Base-by-base conservation (phyloP, 2,113 vertebrate species). In the Indri indri region DNA sequence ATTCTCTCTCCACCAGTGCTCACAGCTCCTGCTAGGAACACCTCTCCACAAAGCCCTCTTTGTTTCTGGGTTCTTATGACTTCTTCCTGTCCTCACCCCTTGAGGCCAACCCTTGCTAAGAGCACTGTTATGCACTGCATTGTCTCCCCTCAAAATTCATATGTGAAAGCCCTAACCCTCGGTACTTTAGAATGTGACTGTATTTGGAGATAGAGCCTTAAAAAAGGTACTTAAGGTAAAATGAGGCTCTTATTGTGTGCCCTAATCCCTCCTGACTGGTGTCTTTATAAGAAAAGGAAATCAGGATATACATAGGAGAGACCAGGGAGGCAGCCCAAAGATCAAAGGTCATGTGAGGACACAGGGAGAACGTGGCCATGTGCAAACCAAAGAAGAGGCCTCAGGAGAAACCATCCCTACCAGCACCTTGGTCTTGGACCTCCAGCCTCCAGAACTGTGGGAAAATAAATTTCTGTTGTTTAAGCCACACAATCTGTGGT, bases 341-440 rank as follows among this genome's bases (percentile, higher is more conserved):
- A 80, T 0, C 13, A 34, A 57, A 85, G 8, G 0, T 8, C 22
- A 23, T 12, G 27, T 11, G 17, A 2, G 3, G 25, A 4, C 30
- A n/a, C 11, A 23, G 25, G 47, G 0, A 30, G 42, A 65, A 77
- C 3, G 0, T 22, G 12, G n/a, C 1, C 12, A 45, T 40, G 40
- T 42, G 4, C n/a, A 66, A 45, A 11, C 23, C 4, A 9, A 34
- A 20, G 13, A 25, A 59, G 2, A 30, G 10, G 1, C 20, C 25
- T 54, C 32, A 4, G 18, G 6, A 88, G 52, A 88, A 42, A 61
- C 4, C 18, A 42, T 5, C 0, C 52, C 10, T 61, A 2, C 3
- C 8, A 9, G 54, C 32, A 45, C 12, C 6, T 57, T n/a, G 16
- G 68, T 10, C 47, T 20, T 82, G n/a, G 4, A 61, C 57, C 61